Evolutionary conservation across 2,888 invertebrate species (phyloP).

Genomic region (Anthrax anthrax): DNA sequence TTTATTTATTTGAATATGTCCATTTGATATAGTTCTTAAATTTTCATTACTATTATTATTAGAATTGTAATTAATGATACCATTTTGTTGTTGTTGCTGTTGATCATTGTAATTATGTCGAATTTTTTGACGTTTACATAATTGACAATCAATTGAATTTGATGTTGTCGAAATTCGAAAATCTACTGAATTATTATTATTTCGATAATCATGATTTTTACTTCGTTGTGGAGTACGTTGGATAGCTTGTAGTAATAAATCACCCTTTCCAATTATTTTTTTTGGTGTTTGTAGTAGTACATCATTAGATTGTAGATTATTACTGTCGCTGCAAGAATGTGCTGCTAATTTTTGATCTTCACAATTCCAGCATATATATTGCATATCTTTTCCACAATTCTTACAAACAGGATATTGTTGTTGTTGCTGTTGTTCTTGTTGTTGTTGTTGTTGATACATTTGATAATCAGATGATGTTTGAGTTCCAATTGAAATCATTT

Average conservation of each 20-base stretch:
- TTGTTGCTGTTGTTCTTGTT: not conserved
- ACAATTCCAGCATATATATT: slow-evolving; percentile 29
- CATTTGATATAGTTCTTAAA: not conserved
- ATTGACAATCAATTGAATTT: slow-evolving; percentile 24
- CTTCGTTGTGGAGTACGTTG: slow-evolving; percentile 36
- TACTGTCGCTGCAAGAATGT: not conserved
- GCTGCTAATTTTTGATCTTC: not conserved
- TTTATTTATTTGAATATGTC: not conserved
- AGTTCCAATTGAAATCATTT: slow-evolving; percentile 34
- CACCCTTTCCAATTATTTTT: slow-evolving; percentile 37
- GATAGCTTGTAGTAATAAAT: slow-evolving; percentile 41
- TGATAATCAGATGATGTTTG: slow-evolving; percentile 24
- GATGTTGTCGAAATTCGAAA: slow-evolving; percentile 3
- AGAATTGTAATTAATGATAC: not conserved
- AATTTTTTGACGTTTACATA: slow-evolving; percentile 35
- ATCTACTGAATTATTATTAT: slow-evolving; percentile 27
- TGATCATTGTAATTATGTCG: slow-evolving; percentile 23
- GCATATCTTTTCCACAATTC: slow-evolving; percentile 31
- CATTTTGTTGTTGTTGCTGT: not conserved
- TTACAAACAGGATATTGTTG: slow-evolving; percentile 15
- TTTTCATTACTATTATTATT: not conserved
- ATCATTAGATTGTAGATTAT: not conserved
- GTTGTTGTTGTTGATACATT: not conserved
- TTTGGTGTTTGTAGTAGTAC: slow-evolving; percentile 13
- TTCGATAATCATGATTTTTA: slow-evolving; percentile 25